Conservation (phyloP, 2,113 vertebrate genomes). For the Hypanus sabinus region DNA sequence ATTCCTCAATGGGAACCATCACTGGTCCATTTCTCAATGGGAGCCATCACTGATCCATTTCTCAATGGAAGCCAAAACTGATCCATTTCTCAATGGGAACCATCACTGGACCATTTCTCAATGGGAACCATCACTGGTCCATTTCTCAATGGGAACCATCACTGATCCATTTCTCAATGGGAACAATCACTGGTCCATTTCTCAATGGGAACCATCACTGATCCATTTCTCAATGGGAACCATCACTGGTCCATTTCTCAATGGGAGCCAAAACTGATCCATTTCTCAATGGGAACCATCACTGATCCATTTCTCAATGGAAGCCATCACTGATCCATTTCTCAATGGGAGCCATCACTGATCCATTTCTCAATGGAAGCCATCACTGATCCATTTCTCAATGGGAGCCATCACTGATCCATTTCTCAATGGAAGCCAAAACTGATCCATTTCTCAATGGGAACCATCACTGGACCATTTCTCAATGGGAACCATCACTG, state of each 20-base stretch:
- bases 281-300: background rate
- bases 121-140: background rate
- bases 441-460: background rate
- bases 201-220: too few relatives aligned
- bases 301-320: background rate
- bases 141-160: too few relatives aligned
- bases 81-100: background rate
- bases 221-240: background rate
- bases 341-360: background rate
- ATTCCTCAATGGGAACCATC: too few relatives aligned
- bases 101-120: background rate
- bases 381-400: background rate
- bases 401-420: background rate
- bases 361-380: too few relatives aligned
- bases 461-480: background rate
- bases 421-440: too few relatives aligned
- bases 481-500: background rate
- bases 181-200: background rate
- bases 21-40: background rate
- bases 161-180: background rate
- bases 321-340: too few relatives aligned
- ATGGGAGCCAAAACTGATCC: too few relatives aligned
- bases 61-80: too few relatives aligned
- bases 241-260: background rate
- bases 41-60: background rate